Percentiles rank a stretch among this genome's conserved stretches.
These are phyloP conservation scores for Drosophila arawakana DNA, from an alignment of 1,140 invertebrate species.

Conservation along the genomic window DNA sequence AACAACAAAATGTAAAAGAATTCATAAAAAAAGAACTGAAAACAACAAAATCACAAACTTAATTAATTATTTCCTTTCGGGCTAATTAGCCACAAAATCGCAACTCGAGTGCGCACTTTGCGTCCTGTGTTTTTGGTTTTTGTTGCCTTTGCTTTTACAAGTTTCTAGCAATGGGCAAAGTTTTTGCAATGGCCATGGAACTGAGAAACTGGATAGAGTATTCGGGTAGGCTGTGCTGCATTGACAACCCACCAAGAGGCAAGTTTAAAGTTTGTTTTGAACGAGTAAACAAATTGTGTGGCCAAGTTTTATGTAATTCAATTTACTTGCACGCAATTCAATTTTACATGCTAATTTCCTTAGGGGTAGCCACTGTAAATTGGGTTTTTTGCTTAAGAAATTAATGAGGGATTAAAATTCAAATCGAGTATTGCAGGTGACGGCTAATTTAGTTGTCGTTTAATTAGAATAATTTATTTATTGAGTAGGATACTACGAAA, in stretches of 20 bases:
- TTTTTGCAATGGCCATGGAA: conserved; percentile 42
- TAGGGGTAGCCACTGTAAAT: conserved; percentile 26
- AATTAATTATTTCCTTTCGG: conserved; percentile 72
- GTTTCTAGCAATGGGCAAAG: conserved; percentile 38
- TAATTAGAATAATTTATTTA: neutral
- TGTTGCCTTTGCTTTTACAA: neutral
- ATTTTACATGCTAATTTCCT: conserved; percentile 49
- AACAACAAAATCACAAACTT: conserved; percentile 41
- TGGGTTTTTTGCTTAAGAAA: conserved; percentile 14
- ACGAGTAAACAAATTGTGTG: conserved; percentile 77
- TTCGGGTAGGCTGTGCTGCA: conserved; percentile 28
- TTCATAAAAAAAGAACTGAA: too few species aligned
- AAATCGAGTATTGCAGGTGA: neutral
- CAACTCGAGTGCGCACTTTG: conserved; percentile 58
- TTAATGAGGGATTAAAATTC: conserved; percentile 17
- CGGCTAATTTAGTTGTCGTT: neutral
- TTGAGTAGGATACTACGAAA: too few species aligned
- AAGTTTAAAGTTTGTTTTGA: conserved; percentile 81
- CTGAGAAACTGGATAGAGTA: conserved; percentile 9
- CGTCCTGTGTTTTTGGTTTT: conserved; percentile 16
- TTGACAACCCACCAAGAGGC: conserved; percentile 58
- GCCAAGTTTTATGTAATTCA: conserved; percentile 76
- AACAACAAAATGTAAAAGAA: conserved; percentile 3
- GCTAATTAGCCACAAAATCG: conserved; percentile 75
- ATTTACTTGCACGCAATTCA: conserved; percentile 78